Conservation (phyloP, 2,888 invertebrate species). For the Petrolisthes manimaculis region DNA sequence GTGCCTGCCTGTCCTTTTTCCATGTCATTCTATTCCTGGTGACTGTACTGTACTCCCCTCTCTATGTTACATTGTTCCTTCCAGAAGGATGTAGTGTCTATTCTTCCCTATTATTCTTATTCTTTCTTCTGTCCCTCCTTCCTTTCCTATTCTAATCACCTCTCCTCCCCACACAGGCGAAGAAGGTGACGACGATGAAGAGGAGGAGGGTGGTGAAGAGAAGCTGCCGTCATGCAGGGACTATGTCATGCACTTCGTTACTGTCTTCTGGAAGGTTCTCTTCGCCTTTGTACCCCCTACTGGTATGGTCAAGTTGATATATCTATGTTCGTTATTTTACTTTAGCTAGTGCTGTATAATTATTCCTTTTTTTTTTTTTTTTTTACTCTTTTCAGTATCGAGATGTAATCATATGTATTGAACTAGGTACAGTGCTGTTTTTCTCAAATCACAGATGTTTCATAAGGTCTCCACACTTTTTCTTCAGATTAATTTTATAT, state of each 20-base stretch:
- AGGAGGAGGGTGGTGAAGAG: conserved; percentile 71
- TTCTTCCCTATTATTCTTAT: neutral
- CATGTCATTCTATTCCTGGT: no score
- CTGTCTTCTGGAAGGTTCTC: conserved; percentile 97
- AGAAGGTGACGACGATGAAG: conserved; percentile 72
- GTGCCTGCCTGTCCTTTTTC: no score
- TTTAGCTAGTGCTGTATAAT: neutral
- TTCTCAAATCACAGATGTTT: no score
- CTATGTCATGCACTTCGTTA: conserved; percentile 95
- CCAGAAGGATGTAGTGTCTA: neutral
- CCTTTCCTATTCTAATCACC: neutral
- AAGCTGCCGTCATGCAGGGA: conserved; percentile 88
- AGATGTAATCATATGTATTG: no score
- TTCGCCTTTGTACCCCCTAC: conserved; percentile 99
- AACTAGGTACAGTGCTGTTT: no score
- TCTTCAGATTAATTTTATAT: no score
- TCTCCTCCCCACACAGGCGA: conserved; percentile 62
- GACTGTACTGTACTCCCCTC: no score
- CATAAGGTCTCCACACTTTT: no score
- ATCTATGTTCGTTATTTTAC: no score
- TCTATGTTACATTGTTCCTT: no score
- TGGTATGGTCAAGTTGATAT: conserved; percentile 74
- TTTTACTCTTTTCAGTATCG: no score
- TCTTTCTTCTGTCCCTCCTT: neutral
- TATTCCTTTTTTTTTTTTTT: neutral